These are phyloP conservation scores for Trichacis sp. DNA, from an alignment of 2,888 invertebrate species.

Conservation along the genomic window DNA sequence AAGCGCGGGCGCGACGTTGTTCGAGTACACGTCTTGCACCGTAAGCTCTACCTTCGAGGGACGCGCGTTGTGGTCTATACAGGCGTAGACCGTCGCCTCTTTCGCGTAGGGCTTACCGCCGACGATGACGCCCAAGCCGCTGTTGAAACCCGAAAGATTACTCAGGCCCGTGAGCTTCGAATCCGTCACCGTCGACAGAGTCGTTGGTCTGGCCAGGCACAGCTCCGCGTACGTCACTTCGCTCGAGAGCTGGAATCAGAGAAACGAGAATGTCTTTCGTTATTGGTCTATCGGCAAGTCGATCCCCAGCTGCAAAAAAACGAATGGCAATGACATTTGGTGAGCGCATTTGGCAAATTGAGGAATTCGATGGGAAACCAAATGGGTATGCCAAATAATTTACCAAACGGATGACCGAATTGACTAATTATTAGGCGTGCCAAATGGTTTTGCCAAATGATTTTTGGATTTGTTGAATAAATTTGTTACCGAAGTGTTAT, in stretches of 20 bases:
- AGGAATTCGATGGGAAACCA: no score
- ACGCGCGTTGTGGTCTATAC: conserved; percentile 78
- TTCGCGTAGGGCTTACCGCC: conserved; percentile 73
- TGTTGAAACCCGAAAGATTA: conserved; percentile 57
- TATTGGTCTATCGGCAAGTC: no score
- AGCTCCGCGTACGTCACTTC: conserved; percentile 77
- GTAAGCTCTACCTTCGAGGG: conserved; percentile 61
- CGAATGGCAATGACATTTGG: no score
- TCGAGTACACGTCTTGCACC: conserved; percentile 39
- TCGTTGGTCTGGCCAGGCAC: conserved; percentile 72
- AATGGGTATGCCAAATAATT: no score
- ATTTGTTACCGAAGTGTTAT: no score
- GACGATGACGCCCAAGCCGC: conserved; percentile 59
- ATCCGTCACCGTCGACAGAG: conserved; percentile 67
- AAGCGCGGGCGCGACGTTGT: conserved; percentile 41
- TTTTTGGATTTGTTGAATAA: no score
- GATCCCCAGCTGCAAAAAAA: no score
- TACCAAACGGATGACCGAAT: no score
- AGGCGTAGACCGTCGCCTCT: conserved; percentile 80
- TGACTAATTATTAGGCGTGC: no score
- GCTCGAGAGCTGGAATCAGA: conserved; percentile 64
- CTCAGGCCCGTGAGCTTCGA: conserved; percentile 49
- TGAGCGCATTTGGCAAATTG: no score
- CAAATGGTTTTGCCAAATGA: no score
- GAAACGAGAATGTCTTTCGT: not conserved